Base-by-base conservation (phyloP, 2,113 vertebrate species). In the Propithecus coquereli region DNA sequence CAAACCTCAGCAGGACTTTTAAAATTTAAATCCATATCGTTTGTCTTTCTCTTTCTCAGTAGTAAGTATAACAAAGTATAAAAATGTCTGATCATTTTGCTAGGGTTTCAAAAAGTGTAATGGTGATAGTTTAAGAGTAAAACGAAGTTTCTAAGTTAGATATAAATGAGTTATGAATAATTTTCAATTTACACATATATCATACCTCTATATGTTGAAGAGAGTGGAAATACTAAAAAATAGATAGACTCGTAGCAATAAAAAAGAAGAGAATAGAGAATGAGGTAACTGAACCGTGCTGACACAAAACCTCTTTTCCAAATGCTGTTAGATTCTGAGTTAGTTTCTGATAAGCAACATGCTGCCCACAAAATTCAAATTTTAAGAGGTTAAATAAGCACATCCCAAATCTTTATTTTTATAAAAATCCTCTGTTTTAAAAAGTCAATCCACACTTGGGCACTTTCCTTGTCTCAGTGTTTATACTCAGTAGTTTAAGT, bases 11-110 rank as follows among this genome's bases (percentile, higher is more conserved):
- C 34, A 30, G 40, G 5, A 80, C 85, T 94, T 95, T 77, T 23
- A 59, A 66, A 80, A 40, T 83, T 63, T 30, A 85, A 89, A 83
- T 71, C 34, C 20, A 25, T 65, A 65, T 9, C 40, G 6, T 86
- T 81, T 65, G 25, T 59, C 16, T 63, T 59, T 47, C 40, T 83
- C 47, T n/a, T 47, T 91, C 74, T 54, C 63, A 30, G 3, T 80
- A 61, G 32, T 74, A 57, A 70, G 2, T 80, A 30, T 79, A 71
- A 90, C 27, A 83, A 89, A 89, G 76, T 89, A 68, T 40, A 37
- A 87, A 94, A 90, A 65, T 81, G 57, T 43, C 77, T 91, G 77
- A 40, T 82, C 40, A 89, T 82, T 91, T 88, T 50, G 71, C 30
- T 34, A 47, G 2, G 12, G 54, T 81, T 87, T 87, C 12, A 90